These are phyloP conservation scores for Protonemura montana DNA, from an alignment of 2,888 invertebrate genomes.

Conservation along the genomic window DNA sequence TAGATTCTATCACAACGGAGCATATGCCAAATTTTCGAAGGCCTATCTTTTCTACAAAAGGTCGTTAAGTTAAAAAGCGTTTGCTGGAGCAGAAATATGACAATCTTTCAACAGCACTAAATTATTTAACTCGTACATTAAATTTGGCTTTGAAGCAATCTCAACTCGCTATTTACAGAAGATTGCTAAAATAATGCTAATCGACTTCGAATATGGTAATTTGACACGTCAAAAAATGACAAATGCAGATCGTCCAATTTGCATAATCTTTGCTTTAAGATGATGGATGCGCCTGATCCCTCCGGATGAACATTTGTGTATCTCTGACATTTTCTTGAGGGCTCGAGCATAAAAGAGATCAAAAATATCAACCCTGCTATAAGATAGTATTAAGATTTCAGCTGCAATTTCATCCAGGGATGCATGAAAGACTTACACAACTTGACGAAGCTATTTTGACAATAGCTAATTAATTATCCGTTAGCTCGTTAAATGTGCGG, in stretches of 20 bases:
- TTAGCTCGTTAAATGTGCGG: too few relatives aligned
- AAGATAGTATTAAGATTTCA: too few relatives aligned
- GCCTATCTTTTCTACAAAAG: background rate
- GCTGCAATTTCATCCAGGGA: too few relatives aligned
- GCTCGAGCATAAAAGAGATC: too few relatives aligned
- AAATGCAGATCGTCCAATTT: background rate
- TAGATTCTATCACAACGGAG: conserved; percentile 1
- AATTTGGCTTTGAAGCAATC: background rate
- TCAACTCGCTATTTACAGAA: background rate
- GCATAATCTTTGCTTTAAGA: background rate
- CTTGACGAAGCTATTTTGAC: too few relatives aligned
- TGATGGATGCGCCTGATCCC: background rate
- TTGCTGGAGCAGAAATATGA: background rate
- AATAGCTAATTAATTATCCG: too few relatives aligned
- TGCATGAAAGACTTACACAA: too few relatives aligned
- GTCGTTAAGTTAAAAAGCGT: background rate
- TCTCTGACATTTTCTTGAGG: too few relatives aligned
- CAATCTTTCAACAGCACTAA: background rate
- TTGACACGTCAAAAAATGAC: background rate
- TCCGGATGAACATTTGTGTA: too few relatives aligned
- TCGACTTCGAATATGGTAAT: background rate
- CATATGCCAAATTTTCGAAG: background rate
- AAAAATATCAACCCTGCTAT: too few relatives aligned
- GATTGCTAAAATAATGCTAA: background rate
- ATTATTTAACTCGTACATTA: background rate